phyloP scores from a whole-genome alignment of 2,888 invertebrate genomes.

The Proisotoma minuta region DNA sequence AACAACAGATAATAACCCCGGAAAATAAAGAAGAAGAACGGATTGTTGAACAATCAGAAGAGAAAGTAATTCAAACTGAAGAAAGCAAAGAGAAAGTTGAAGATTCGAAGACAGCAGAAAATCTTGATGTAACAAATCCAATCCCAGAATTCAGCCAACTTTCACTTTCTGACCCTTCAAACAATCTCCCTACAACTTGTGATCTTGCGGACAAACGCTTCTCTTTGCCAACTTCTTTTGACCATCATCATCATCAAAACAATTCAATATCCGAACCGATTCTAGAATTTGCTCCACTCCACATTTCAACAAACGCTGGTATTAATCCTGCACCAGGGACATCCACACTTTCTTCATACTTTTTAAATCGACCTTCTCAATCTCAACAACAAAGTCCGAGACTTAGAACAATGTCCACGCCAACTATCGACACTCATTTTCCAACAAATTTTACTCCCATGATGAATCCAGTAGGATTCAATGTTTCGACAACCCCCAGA shows the following conservation, averaged over 20 bases:
- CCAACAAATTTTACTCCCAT: conserved; percentile 16
- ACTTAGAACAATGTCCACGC: background rate
- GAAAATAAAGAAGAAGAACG: no score
- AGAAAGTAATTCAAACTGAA: background rate
- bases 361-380: conserved; percentile 36
- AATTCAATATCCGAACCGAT: background rate
- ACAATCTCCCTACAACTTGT: no score
- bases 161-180: background rate
- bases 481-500: conserved; percentile 20
- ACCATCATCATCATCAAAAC: background rate
- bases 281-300: background rate
- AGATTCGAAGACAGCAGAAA: background rate
- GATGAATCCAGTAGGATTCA: no score
- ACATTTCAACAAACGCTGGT: background rate
- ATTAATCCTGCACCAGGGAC: conserved; percentile 8
- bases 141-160: background rate
- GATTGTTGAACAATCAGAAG: background rate
- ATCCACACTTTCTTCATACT: conserved; percentile 34
- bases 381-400: background rate
- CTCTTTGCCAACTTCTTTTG: background rate
- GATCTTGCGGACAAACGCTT: background rate
- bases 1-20: no score
- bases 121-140: background rate
- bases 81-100: background rate
- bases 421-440: conserved; percentile 10